Conservation (phyloP, 2,113 vertebrate genomes). For the Lamprologus speciosus region DNA sequence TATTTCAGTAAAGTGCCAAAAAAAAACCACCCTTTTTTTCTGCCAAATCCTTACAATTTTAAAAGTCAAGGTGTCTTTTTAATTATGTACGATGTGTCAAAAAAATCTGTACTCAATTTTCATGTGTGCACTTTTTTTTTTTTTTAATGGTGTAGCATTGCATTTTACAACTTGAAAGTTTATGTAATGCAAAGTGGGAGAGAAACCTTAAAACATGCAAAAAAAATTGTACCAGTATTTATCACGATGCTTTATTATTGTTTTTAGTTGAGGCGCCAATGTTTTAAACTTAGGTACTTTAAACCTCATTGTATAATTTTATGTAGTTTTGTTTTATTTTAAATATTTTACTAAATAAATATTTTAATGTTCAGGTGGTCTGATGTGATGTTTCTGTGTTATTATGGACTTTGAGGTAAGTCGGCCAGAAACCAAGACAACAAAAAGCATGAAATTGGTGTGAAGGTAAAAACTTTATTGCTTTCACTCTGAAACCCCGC, state of each 20-base stretch:
- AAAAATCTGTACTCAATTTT: constrained; percentile 57
- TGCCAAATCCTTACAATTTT: constrained; percentile 32
- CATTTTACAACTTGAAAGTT: constrained; percentile 72
- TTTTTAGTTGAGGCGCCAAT: constrained; percentile 60
- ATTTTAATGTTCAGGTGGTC: constrained; percentile 69
- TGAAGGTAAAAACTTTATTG: constrained; percentile 44
- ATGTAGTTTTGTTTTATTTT: constrained; percentile 74
- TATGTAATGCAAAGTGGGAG: constrained; percentile 53
- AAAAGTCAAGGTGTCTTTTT: constrained; percentile 59
- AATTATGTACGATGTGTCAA: constrained; percentile 56
- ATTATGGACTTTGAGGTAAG: background rate
- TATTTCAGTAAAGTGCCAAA: constrained; percentile 53
- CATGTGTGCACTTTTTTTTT: constrained; percentile 72
- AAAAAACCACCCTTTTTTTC: background rate
- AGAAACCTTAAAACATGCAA: constrained; percentile 43
- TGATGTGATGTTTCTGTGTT: background rate
- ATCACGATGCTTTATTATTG: constrained; percentile 61
- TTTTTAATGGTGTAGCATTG: constrained; percentile 60
- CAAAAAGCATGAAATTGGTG: background rate
- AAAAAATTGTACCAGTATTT: constrained; percentile 70
- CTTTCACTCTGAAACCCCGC: background rate
- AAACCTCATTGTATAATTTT: constrained; percentile 71
- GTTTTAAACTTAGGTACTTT: constrained; percentile 65
- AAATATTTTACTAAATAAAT: constrained; percentile 83
- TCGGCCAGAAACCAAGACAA: background rate